Percentiles rank a stretch among this genome's conserved stretches.
These are phyloP conservation scores for Heliconius charithonia DNA, from an alignment of 2,888 invertebrate genomes.

Conservation along the genomic window DNA sequence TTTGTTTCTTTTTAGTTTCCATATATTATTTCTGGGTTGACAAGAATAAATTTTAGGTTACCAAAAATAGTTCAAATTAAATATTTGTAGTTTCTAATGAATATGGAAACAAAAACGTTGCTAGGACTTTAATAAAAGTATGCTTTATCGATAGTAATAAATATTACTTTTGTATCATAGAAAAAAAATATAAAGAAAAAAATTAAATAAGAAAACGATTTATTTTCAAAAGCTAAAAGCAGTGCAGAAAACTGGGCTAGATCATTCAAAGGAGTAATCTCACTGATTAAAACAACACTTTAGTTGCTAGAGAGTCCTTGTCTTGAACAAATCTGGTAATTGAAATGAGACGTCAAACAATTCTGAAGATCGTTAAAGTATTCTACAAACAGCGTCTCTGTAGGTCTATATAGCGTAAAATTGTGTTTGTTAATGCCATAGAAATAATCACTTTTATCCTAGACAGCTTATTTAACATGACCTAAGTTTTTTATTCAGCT, in stretches of 20 bases:
- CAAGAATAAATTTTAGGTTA: too few species aligned
- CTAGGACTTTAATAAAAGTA: too few species aligned
- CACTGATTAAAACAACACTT: constrained; percentile 18
- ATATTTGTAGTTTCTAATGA: too few species aligned
- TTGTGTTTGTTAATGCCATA: constrained; percentile 20
- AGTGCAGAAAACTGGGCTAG: background rate
- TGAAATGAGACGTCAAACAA: constrained; percentile 13
- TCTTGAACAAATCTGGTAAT: constrained; percentile 13
- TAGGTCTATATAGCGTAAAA: constrained; percentile 2
- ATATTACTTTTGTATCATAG: too few species aligned
- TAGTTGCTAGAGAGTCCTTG: background rate
- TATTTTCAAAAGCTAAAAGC: background rate
- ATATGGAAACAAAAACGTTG: too few species aligned
- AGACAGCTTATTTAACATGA: too few species aligned
- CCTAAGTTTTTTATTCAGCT: background rate
- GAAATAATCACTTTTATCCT: background rate
- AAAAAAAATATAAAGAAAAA: too few species aligned
- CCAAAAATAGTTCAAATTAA: too few species aligned
- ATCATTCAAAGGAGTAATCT: constrained; percentile 1
- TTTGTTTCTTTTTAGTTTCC: background rate
- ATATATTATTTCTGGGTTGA: background rate
- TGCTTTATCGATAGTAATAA: too few species aligned
- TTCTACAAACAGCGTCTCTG: constrained; percentile 7
- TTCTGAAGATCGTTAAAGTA: constrained; percentile 15
- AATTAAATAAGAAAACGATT: too few species aligned